phyloP scores from a whole-genome alignment of 2,888 invertebrate genomes.

The Seira sanloemensis region DNA sequence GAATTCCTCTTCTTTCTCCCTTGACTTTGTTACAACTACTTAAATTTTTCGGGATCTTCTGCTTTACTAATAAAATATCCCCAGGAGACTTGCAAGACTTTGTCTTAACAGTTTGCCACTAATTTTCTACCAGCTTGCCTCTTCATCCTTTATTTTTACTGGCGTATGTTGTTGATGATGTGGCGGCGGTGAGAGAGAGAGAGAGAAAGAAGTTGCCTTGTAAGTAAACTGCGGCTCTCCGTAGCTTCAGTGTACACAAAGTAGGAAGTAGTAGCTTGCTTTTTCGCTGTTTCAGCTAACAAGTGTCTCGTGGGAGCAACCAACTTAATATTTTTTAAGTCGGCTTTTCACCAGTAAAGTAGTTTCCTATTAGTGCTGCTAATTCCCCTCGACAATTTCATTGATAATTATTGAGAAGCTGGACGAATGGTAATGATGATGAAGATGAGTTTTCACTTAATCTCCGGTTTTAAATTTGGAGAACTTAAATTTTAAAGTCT shows the following conservation, averaged over 20 bases:
- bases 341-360: constrained; percentile 48
- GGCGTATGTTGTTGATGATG: constrained; percentile 23
- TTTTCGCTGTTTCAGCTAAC: constrained; percentile 54
- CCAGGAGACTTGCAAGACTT: constrained; percentile 56
- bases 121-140: constrained; percentile 55
- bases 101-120: constrained; percentile 63
- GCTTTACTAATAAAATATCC: constrained; percentile 59
- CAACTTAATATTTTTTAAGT: constrained; percentile 60
- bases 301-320: constrained; percentile 62
- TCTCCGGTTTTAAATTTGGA: background rate
- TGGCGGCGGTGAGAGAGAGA: too few species aligned
- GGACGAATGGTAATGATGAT: constrained; percentile 23
- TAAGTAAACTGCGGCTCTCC: too few species aligned
- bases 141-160: constrained; percentile 33
- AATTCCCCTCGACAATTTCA: constrained; percentile 51
- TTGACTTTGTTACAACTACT: constrained; percentile 26
- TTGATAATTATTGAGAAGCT: constrained; percentile 46
- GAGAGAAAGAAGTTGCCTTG: too few species aligned
- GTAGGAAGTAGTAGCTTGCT: constrained; percentile 43
- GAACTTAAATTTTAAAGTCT: background rate
- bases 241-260: too few species aligned
- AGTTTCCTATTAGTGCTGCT: constrained; percentile 16
- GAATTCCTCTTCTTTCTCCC: background rate
- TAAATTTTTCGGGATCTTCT: constrained; percentile 23
- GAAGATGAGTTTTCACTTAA: constrained; percentile 36